phyloP scores from a whole-genome alignment of 2,888 invertebrate species.

The Scaptomyza reducta region DNA sequence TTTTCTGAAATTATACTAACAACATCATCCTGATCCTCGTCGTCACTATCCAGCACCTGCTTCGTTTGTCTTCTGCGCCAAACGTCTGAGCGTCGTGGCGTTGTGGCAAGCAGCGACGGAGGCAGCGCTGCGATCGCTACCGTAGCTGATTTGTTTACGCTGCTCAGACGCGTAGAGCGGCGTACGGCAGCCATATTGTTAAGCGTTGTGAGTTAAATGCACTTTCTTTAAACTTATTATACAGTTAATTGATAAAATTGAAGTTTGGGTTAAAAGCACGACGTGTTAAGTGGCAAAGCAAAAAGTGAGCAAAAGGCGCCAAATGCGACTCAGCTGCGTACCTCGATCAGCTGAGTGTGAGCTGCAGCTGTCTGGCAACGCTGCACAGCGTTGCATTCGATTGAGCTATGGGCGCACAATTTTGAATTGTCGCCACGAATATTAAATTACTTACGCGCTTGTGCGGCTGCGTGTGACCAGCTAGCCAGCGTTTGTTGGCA shows the following conservation, averaged over 20 bases:
- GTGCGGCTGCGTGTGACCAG: slow-evolving; percentile 53
- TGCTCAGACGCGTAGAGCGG: slow-evolving; percentile 82
- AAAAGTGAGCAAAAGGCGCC: slow-evolving; percentile 60
- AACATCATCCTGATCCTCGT: slow-evolving; percentile 67
- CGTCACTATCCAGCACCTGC: slow-evolving; percentile 48
- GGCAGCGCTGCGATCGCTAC: slow-evolving; percentile 52
- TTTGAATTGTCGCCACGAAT: slow-evolving; percentile 55
- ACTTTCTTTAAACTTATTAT: slow-evolving; percentile 14
- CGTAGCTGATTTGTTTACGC: slow-evolving; percentile 60
- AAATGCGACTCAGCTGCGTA: slow-evolving; percentile 49
- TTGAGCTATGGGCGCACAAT: slow-evolving; percentile 28
- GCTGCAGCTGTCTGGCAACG: slow-evolving; percentile 54
- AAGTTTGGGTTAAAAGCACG: background rate
- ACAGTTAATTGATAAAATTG: slow-evolving; percentile 2
- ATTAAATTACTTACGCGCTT: slow-evolving; percentile 73
- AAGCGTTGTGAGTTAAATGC: slow-evolving; percentile 11
- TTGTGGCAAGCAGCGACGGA: slow-evolving; percentile 47
- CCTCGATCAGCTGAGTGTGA: slow-evolving; percentile 48
- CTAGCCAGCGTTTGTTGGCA: slow-evolving; percentile 45
- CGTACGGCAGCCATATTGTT: slow-evolving; percentile 79
- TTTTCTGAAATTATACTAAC: slow-evolving; percentile 69
- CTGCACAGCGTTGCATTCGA: slow-evolving; percentile 42
- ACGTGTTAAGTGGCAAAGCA: slow-evolving; percentile 26
- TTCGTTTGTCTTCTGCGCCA: slow-evolving; percentile 73
- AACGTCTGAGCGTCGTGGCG: slow-evolving; percentile 60